phyloP scores from a whole-genome alignment of 2,888 invertebrate genomes.

The Hermaeophaga mercurialis region DNA sequence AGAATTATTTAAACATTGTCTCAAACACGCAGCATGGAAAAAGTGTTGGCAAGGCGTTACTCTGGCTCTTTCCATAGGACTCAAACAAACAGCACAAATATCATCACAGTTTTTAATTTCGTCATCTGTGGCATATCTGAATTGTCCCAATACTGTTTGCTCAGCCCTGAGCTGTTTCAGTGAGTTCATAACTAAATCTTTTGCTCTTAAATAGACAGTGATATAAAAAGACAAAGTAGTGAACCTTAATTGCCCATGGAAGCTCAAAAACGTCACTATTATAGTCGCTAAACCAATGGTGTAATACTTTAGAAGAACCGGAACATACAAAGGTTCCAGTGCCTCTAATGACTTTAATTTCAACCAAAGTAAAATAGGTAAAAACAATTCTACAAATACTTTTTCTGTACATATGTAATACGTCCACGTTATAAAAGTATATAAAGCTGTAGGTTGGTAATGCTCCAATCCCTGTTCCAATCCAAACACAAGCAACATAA shows the following conservation, averaged over 20 bases:
- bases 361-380: slow-evolving; percentile 63
- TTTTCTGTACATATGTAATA: slow-evolving; percentile 76
- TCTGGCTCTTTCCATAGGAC: slow-evolving; percentile 71
- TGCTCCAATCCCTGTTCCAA: slow-evolving; percentile 76
- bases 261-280: slow-evolving; percentile 62
- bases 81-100: slow-evolving; percentile 79
- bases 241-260: slow-evolving; percentile 64
- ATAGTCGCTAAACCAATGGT: slow-evolving; percentile 65
- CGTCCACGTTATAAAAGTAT: slow-evolving; percentile 68
- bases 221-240: slow-evolving; percentile 66
- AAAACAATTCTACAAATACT: slow-evolving; percentile 71
- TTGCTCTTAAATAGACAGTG: slow-evolving; percentile 69
- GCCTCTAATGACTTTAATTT: slow-evolving; percentile 70
- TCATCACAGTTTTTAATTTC: slow-evolving; percentile 75
- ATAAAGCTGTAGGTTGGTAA: slow-evolving; percentile 71
- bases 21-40: slow-evolving; percentile 78
- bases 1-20: slow-evolving; percentile 72
- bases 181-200: slow-evolving; percentile 66
- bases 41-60: slow-evolving; percentile 81
- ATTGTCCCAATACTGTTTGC: slow-evolving; percentile 65
- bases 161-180: slow-evolving; percentile 64
- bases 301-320: slow-evolving; percentile 66
- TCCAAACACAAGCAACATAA: slow-evolving; percentile 75
- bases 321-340: slow-evolving; percentile 73
- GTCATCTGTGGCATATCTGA: slow-evolving; percentile 67